Evolutionary conservation across 2,888 invertebrate species (phyloP), one percentile per base, ranked within the genome.

Genomic region (Hemaris fuciformis): DNA sequence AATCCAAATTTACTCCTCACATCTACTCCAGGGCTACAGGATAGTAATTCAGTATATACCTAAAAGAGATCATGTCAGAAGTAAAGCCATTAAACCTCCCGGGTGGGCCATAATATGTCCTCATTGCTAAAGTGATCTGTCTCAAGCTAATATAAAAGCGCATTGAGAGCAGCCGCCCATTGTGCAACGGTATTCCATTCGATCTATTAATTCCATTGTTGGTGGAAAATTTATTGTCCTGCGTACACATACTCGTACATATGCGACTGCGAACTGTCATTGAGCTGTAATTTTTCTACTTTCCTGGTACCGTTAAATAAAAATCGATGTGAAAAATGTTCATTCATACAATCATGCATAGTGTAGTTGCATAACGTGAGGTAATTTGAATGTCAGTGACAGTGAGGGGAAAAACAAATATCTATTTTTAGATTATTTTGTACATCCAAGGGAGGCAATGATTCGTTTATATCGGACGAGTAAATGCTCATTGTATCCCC

Each of bases 161-260:
- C 3, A 27, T 31, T 18, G 31, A 31, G n/a, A 53, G 31, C 31
- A 4, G 3, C 8, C 46, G 23, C 13, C 31, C 15, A 31, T 53
- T 53, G 53, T 53, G 27, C 18, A 18, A 8, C n/a, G 22, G 13
- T 15, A 23, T 60, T 48, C 38, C 42, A 3, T 22, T 43, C 15
- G 25, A 25, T 43, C 56, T 38, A 48, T 23, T 56, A 41, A 48
- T 15, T 58, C 42, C 53, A 53, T 53, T 53, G 53, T 53, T 13
- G 18, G 15, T 53, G 31, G 53, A 53, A 31, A 45, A 31, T 53
- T 31, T 53, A 53, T 53, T 53, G 53, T 53, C 27, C 53, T 18
- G 31, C 15, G 27, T 18, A 27, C 4, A 7, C 6, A 41, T 25
- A 53, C 31, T 53, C 27, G 27, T 15, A 48, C 13, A 10, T 53